These are phyloP conservation scores for Psilanteris sp. DNA, from an alignment of 1,140 invertebrate genomes.

Conservation along the genomic window DNA sequence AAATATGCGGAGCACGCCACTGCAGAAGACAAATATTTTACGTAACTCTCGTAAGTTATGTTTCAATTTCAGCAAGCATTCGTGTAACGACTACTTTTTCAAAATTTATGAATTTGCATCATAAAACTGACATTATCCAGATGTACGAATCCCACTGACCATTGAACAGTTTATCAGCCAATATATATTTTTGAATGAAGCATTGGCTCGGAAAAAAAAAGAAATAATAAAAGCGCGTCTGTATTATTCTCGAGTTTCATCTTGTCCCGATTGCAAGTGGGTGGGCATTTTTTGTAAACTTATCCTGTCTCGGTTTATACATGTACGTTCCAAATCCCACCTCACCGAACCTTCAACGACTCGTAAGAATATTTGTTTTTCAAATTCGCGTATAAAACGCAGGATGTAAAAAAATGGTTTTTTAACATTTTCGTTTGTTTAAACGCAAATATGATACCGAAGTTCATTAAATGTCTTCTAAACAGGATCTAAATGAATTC, in stretches of 20 bases:
- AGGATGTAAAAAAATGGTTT: neutral
- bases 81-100: too few species aligned
- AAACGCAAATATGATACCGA: too few species aligned
- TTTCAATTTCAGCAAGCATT: slow-evolving; percentile 25
- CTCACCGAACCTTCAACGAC: slow-evolving; percentile 11
- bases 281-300: slow-evolving; percentile 33
- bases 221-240: slow-evolving; percentile 17
- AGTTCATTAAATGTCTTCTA: too few species aligned
- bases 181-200: slow-evolving; percentile 13
- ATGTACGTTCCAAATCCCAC: slow-evolving; percentile 5
- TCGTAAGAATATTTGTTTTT: neutral
- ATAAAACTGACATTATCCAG: slow-evolving; percentile 19
- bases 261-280: slow-evolving; percentile 15
- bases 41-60: slow-evolving; percentile 13
- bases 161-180: slow-evolving; percentile 15
- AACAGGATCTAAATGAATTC: too few species aligned
- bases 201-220: too few species aligned
- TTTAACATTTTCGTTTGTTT: too few species aligned
- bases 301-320: slow-evolving; percentile 19
- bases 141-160: neutral
- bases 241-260: slow-evolving; percentile 40
- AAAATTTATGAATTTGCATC: slow-evolving; percentile 11
- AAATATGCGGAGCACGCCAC: neutral
- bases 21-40: slow-evolving; percentile 12
- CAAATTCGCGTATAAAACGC: slow-evolving; percentile 4